Evolutionary conservation across 2,797 vertebrate genomes (phyloP).

Genomic region (Sarcoramphus papa): DNA sequence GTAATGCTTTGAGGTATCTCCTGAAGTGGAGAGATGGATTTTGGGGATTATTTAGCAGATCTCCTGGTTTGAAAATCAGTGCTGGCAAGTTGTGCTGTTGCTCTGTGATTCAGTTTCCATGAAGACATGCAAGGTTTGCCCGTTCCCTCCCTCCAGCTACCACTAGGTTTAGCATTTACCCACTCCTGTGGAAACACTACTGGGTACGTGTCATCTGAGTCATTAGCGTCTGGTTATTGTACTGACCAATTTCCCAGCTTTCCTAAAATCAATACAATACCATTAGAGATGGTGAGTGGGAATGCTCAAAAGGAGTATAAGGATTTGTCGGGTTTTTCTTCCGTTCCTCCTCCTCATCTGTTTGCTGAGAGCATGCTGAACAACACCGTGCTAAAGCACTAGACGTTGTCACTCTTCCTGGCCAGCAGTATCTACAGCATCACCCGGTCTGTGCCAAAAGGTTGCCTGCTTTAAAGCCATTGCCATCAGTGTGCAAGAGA

Average conservation of each 20-base stretch:
- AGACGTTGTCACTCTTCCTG: not conserved
- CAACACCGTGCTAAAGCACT: rapidly evolving
- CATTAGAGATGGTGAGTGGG: not conserved
- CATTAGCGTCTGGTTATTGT: not conserved
- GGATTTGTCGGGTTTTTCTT: rapidly evolving
- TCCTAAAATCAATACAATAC: not conserved
- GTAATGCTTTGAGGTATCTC: not conserved
- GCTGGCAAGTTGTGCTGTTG: not conserved
- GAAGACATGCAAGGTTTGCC: not conserved
- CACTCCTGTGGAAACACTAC: not conserved
- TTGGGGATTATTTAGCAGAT: not conserved
- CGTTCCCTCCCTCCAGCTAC: not conserved
- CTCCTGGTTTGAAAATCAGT: not conserved
- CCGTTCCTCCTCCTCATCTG: not conserved
- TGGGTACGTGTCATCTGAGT: not conserved
- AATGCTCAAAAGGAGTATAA: not conserved
- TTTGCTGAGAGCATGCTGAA: not conserved
- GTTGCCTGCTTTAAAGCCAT: not conserved
- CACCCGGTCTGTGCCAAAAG: not conserved
- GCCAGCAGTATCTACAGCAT: not conserved
- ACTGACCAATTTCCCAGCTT: not conserved
- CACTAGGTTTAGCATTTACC: not conserved
- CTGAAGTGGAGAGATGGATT: not conserved
- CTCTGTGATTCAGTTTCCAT: not conserved
- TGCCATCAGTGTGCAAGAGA: not conserved